A percentile compares a stretch with the other conserved stretches of the same genome.
Conservation (phyloP, 1,140 invertebrate species). For the Gonatopus flavifemur region DNA sequence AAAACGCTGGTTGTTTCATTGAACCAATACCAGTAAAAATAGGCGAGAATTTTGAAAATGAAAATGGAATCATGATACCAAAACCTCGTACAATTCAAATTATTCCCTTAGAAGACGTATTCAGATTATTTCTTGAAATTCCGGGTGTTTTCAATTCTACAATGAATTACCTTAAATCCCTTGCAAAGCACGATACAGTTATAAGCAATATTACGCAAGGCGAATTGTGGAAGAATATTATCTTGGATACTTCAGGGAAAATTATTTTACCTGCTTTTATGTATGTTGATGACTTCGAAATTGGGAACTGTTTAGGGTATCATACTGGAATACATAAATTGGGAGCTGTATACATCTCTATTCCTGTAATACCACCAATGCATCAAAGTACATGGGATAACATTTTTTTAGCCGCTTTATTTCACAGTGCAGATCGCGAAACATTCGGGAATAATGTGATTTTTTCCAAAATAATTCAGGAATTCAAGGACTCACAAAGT, state of each 20-base stretch:
- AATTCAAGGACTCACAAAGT: not conserved
- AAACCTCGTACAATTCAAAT: no score
- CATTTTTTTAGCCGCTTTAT: conserved; percentile 18
- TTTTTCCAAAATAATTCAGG: conserved; percentile 37
- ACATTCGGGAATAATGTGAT: conserved; percentile 35
- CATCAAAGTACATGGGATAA: conserved; percentile 8
- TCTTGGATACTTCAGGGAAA: not conserved
- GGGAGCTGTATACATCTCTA: conserved; percentile 23
- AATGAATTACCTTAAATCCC: not conserved
- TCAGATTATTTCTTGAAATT: no score
- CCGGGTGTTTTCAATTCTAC: no score
- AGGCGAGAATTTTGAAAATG: no score
- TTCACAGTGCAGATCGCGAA: conserved; percentile 18
- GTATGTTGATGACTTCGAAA: no score
- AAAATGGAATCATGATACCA: no score
- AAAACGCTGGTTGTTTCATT: not conserved
- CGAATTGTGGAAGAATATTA: not conserved
- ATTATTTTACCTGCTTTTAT: not conserved
- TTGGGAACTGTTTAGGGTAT: conserved; percentile 6
- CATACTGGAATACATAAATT: conserved; percentile 23
- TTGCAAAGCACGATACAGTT: not conserved
- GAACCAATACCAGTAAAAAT: not conserved
- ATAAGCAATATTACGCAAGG: not conserved
- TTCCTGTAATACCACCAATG: conserved; percentile 17
- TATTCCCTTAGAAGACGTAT: no score